A percentile compares a stretch with the other conserved stretches of the same genome.
These are phyloP conservation scores for Asteroscopus sphinx DNA, from an alignment of 2,888 invertebrate species.

Conservation along the genomic window DNA sequence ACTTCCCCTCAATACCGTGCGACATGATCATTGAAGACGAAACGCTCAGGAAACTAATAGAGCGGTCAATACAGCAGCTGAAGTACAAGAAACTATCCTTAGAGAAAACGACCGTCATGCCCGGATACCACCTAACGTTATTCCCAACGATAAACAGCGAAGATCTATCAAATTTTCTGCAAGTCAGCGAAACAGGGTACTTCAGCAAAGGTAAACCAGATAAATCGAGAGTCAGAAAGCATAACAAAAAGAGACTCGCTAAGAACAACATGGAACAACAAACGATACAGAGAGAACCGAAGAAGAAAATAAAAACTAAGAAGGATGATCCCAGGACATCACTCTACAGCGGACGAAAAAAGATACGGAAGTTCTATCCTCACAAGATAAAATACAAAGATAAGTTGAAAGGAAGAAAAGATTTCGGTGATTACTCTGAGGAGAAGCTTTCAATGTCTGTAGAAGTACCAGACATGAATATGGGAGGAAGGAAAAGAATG, in stretches of 20 bases:
- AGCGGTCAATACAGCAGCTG: slow-evolving; percentile 79
- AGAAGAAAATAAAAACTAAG: slow-evolving; percentile 47
- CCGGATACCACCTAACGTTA: slow-evolving; percentile 64
- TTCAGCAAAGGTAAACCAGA: slow-evolving; percentile 47
- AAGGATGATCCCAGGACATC: slow-evolving; percentile 61
- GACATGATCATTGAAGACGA: slow-evolving; percentile 74
- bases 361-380: slow-evolving; percentile 81
- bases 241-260: slow-evolving; percentile 32
- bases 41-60: slow-evolving; percentile 72
- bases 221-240: slow-evolving; percentile 28
- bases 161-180: slow-evolving; percentile 74
- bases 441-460: slow-evolving; percentile 80
- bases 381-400: slow-evolving; percentile 84
- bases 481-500: slow-evolving; percentile 48
- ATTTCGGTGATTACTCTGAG: slow-evolving; percentile 70
- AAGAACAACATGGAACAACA: slow-evolving; percentile 21
- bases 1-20: slow-evolving; percentile 82
- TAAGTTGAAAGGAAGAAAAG: slow-evolving; percentile 58
- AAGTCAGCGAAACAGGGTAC: slow-evolving; percentile 64
- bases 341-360: slow-evolving; percentile 71
- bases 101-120: slow-evolving; percentile 66
- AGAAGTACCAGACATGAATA: slow-evolving; percentile 68
- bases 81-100: slow-evolving; percentile 71
- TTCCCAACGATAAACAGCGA: slow-evolving; percentile 78
- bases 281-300: slow-evolving; percentile 10